These are phyloP conservation scores for Agrypnus murinus DNA, from an alignment of 2,888 invertebrate genomes.

Conservation along the genomic window DNA sequence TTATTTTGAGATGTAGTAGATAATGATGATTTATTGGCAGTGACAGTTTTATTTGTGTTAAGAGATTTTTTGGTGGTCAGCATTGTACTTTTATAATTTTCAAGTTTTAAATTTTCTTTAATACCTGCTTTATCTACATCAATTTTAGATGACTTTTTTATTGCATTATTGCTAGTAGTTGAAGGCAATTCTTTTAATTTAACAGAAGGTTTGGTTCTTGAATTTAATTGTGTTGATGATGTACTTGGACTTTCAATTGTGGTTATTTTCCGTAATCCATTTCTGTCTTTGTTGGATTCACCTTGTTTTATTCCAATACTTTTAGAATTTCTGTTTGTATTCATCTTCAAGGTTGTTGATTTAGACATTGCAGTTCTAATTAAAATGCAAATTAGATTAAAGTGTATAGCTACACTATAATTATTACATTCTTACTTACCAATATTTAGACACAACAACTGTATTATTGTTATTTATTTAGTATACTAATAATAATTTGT, in stretches of 20 bases:
- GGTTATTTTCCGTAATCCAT: slow-evolving; percentile 8
- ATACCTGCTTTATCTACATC: background rate
- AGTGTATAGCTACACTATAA: too few species aligned
- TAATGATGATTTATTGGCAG: background rate
- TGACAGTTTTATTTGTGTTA: background rate
- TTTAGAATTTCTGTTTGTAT: slow-evolving; percentile 1
- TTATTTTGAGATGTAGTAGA: background rate
- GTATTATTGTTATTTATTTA: too few species aligned
- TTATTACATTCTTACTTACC: slow-evolving; percentile 3
- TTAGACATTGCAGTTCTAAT: slow-evolving; percentile 21
- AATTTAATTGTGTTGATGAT: slow-evolving; percentile 6
- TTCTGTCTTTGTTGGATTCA: slow-evolving; percentile 37
- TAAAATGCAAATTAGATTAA: background rate
- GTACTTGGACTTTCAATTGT: background rate
- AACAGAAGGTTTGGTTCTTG: background rate
- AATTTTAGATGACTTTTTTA: slow-evolving; percentile 2
- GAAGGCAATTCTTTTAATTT: background rate
- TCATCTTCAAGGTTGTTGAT: background rate
- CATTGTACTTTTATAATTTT: slow-evolving; percentile 2
- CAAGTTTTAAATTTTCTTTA: slow-evolving; percentile 18
- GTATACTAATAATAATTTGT: background rate
- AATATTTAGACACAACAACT: background rate
- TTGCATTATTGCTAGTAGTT: background rate
- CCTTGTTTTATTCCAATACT: slow-evolving; percentile 2
- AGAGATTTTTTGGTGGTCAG: background rate